Conservation (phyloP, 1,140 invertebrate genomes). For the Gryllus bimaculatus region DNA sequence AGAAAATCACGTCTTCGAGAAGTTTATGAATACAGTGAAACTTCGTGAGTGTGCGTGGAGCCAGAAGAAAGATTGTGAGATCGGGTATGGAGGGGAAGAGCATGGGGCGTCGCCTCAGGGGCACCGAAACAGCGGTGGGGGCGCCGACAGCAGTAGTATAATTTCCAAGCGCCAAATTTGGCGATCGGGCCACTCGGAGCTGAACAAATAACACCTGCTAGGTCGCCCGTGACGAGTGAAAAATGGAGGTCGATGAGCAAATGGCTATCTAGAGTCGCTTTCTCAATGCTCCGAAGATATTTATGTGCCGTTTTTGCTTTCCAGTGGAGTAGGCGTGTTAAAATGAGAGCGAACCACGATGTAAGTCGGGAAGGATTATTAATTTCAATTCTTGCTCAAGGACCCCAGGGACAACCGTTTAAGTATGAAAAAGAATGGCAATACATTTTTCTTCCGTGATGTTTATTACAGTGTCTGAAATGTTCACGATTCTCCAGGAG, state of each 20-base stretch:
- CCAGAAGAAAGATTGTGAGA: no score
- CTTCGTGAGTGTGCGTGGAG: neutral
- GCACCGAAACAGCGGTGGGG: no score
- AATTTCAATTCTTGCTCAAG: neutral
- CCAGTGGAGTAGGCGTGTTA: neutral
- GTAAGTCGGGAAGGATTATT: neutral
- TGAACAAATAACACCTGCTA: constrained; percentile 4
- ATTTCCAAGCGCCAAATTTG: neutral
- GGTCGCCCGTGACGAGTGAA: neutral
- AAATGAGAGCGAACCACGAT: neutral
- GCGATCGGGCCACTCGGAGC: neutral
- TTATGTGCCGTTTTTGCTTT: neutral
- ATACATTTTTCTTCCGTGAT: neutral
- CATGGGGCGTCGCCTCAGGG: no score
- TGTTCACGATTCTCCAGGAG: neutral
- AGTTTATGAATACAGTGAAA: neutral
- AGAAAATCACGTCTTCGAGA: neutral
- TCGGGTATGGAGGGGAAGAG: no score
- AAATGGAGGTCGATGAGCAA: neutral
- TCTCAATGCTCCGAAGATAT: neutral
- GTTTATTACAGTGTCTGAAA: neutral
- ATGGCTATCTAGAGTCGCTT: neutral
- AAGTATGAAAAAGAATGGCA: neutral
- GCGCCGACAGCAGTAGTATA: neutral
- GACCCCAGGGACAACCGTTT: neutral